Evolutionary conservation across 64 coral and sea anemone genomes (phyloP).

Genomic region (Montipora cactus): DNA sequence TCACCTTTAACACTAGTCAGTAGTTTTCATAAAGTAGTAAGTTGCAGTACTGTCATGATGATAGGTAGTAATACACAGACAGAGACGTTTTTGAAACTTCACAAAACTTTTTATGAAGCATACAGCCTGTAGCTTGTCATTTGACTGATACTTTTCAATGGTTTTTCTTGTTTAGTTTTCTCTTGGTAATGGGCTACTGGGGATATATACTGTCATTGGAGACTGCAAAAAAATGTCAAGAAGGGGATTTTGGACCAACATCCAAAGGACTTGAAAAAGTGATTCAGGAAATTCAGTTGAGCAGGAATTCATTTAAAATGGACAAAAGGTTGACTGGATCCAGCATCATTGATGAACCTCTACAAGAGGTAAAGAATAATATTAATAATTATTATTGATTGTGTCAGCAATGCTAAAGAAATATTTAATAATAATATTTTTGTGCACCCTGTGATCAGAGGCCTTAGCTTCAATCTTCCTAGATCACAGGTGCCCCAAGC

Average conservation of each 20-base stretch:
- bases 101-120: neutral
- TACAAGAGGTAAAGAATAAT: constrained; percentile 79
- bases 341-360: constrained; percentile 98
- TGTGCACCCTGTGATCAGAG: no score
- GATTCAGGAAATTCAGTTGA: constrained; percentile 79
- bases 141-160: neutral
- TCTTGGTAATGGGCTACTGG: constrained; percentile 81
- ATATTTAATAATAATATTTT: no score
- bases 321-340: constrained; percentile 97
- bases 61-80: no score
- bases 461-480: no score
- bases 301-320: constrained; percentile 92
- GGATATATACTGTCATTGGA: constrained; percentile 68
- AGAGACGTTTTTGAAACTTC: neutral
- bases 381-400: no score
- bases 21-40: neutral
- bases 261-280: constrained; percentile 79
- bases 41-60: no score
- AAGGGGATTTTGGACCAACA: constrained; percentile 64
- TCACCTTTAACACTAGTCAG: no score
- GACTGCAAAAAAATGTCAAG: constrained; percentile 18
- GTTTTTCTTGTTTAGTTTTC: constrained; percentile 46
- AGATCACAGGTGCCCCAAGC: no score
- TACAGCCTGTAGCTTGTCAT: neutral
- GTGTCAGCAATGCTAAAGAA: no score